Percentiles rank a stretch among this genome's conserved stretches.
phyloP scores from a whole-genome alignment of 2,888 invertebrate genomes.

The Julus scandinavius region DNA sequence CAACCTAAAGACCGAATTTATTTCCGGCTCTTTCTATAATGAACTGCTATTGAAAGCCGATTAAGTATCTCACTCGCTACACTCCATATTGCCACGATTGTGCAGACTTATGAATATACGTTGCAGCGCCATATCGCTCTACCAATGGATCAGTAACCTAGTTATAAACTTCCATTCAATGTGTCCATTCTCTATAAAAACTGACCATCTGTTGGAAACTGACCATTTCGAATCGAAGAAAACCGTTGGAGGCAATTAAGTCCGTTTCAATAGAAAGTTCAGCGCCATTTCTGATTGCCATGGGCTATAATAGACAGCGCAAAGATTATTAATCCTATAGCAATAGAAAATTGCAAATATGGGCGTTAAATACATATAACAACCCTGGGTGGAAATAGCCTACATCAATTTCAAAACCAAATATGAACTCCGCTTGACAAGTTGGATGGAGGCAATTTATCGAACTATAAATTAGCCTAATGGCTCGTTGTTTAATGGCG shows the following conservation, averaged over 20 bases:
- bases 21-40: slow-evolving; percentile 55
- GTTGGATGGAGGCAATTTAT: slow-evolving; percentile 39
- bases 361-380: background rate
- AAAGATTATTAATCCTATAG: background rate
- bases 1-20: slow-evolving; percentile 49
- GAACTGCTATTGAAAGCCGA: slow-evolving; percentile 56
- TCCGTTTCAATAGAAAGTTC: background rate
- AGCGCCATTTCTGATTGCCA: background rate
- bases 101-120: slow-evolving; percentile 23
- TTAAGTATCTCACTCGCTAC: slow-evolving; percentile 50
- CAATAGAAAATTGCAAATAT: background rate
- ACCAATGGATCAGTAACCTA: slow-evolving; percentile 9
- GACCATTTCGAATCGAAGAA: slow-evolving; percentile 31
- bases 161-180: slow-evolving; percentile 52
- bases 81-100: slow-evolving; percentile 54
- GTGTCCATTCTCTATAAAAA: slow-evolving; percentile 39
- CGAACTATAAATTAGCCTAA: slow-evolving; percentile 37
- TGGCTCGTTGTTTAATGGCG: slow-evolving; percentile 45
- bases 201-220: slow-evolving; percentile 53
- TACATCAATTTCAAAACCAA: background rate
- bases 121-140: slow-evolving; percentile 37
- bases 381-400: background rate
- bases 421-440: slow-evolving; percentile 40
- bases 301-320: background rate
- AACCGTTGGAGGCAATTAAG: background rate